Evolutionary conservation across 2,113 vertebrate genomes (phyloP).

Genomic region (Lophotis ruficrista): DNA sequence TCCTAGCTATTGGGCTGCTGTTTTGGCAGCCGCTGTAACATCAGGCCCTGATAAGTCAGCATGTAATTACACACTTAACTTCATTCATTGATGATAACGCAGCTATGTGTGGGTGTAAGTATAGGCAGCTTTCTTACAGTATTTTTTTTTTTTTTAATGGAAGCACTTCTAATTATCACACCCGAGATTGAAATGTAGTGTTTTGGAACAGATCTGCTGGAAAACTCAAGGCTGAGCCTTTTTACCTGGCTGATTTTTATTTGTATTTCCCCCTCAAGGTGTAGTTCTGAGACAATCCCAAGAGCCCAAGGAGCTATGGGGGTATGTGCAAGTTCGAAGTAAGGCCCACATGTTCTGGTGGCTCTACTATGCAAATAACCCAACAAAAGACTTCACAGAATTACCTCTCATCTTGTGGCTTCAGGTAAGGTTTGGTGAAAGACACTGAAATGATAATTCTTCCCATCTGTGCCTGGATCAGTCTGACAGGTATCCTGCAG

Average conservation of each 20-base stretch:
- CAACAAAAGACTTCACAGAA: conserved; percentile 73
- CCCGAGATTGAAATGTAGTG: neutral
- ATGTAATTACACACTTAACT: neutral
- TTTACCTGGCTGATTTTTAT: neutral
- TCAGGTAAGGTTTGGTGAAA: conserved; percentile 79
- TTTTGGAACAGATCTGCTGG: neutral
- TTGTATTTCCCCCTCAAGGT: conserved; percentile 39
- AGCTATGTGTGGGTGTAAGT: neutral
- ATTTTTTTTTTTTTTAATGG: neutral
- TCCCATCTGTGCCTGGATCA: neutral
- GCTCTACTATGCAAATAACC: conserved; percentile 87
- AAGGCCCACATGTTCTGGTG: conserved; percentile 98
- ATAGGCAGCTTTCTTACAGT: neutral
- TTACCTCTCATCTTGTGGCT: conserved; percentile 94
- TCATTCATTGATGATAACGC: neutral
- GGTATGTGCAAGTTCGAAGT: conserved; percentile 86
- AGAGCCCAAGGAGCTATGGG: conserved; percentile 82
- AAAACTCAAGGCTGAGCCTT: neutral
- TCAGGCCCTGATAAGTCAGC: neutral
- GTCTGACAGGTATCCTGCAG: neutral
- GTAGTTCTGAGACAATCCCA: neutral
- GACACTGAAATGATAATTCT: neutral
- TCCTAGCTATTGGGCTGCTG: neutral
- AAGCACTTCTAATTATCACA: neutral
- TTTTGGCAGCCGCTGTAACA: accelerated